Percentiles rank a stretch among this genome's conserved stretches.
These are phyloP conservation scores for Amphiprion percula DNA, from an alignment of 2,113 vertebrate species.

Conservation along the genomic window DNA sequence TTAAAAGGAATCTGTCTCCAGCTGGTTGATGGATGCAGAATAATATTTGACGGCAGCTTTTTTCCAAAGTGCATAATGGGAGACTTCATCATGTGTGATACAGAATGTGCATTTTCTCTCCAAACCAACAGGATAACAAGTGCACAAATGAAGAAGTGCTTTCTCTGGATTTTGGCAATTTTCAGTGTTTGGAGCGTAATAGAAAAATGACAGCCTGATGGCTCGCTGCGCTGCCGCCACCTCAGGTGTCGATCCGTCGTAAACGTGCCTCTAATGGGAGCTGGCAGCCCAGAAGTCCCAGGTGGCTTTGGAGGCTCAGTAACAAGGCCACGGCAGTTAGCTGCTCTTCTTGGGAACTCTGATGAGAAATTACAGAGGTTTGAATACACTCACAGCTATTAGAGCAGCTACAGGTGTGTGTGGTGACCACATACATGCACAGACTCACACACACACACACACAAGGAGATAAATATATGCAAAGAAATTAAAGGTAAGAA, in stretches of 20 bases:
- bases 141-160: not conserved
- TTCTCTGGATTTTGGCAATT: not conserved
- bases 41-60: no score
- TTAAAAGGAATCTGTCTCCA: no score
- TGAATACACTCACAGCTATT: not conserved
- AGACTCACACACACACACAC: not conserved
- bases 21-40: no score
- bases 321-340: not conserved
- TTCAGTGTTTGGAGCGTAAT: not conserved
- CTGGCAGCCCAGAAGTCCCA: constrained; percentile 30
- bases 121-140: not conserved
- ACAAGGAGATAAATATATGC: not conserved
- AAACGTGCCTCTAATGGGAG: constrained; percentile 10
- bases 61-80: not conserved
- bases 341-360: not conserved
- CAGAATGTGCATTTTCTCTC: not conserved
- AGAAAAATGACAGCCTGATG: not conserved
- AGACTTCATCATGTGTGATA: not conserved
- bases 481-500: not conserved
- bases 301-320: not conserved
- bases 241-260: constrained; percentile 8
- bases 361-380: not conserved
- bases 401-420: not conserved
- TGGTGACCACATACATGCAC: not conserved
- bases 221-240: not conserved